Conservation (phyloP, 1,140 invertebrate species). For the Potamilus streckersoni region DNA sequence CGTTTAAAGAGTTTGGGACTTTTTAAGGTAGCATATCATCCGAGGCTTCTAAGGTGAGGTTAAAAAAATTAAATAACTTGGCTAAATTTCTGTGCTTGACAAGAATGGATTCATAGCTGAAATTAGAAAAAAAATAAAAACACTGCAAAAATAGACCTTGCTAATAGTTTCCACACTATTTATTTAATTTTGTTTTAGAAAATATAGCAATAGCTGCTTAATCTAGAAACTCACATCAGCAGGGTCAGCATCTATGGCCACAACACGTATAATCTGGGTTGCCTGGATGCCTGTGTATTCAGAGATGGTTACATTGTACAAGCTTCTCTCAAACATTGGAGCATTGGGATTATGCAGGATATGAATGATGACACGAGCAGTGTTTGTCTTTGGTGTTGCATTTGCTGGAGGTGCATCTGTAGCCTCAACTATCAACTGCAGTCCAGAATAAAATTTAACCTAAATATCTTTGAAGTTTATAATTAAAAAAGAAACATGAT, state of each 20-base stretch:
- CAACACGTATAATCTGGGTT: conserved; percentile 27
- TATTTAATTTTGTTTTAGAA: too few relatives aligned
- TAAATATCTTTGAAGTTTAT: background rate
- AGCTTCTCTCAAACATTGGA: conserved; percentile 33
- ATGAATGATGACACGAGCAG: conserved; percentile 38
- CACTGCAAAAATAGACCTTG: too few relatives aligned
- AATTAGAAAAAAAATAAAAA: too few relatives aligned
- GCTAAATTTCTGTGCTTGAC: too few relatives aligned
- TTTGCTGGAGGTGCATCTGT: conserved; percentile 25
- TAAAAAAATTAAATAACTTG: too few relatives aligned
- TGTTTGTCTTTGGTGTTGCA: conserved; percentile 19
- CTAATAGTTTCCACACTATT: too few relatives aligned
- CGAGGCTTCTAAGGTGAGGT: too few relatives aligned
- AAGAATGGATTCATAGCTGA: too few relatives aligned
- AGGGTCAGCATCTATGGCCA: conserved; percentile 42
- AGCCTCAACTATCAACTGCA: conserved; percentile 34
- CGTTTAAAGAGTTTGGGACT: too few relatives aligned
- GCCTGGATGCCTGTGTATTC: conserved; percentile 37
- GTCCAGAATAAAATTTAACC: conserved; percentile 2
- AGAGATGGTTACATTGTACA: conserved; percentile 46
- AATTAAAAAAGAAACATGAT: too few relatives aligned
- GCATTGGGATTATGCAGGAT: conserved; percentile 49
- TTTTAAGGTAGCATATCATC: too few relatives aligned
- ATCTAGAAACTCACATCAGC: conserved; percentile 8
- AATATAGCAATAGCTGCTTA: too few relatives aligned